Percentiles rank a stretch among this genome's conserved stretches.
Evolutionary conservation across 1,140 invertebrate genomes (phyloP).

Genomic region (Ephestia elutella): DNA sequence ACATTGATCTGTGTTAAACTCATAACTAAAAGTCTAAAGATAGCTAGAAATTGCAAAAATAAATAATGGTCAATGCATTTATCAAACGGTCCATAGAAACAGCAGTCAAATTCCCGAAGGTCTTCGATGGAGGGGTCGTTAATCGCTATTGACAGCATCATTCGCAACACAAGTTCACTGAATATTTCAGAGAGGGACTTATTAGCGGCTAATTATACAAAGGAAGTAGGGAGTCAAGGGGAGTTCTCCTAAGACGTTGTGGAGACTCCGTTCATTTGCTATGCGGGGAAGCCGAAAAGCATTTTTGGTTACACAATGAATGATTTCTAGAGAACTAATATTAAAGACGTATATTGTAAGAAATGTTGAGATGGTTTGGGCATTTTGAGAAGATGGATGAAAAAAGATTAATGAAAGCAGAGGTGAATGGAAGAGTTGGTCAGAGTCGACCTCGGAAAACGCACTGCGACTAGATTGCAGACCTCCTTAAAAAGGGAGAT

Average conservation of each 20-base stretch:
- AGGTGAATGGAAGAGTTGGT: no score
- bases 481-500: no score
- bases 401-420: no score
- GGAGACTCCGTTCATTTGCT: conserved; percentile 8
- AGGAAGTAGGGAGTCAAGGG: conserved; percentile 50
- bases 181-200: conserved; percentile 55
- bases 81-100: neutral
- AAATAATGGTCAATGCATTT: neutral
- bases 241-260: neutral
- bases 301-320: no score
- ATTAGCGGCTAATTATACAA: conserved; percentile 65
- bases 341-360: no score
- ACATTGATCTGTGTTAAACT: no score
- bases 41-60: neutral
- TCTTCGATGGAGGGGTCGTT: conserved; percentile 26
- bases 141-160: conserved; percentile 49
- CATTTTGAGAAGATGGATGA: no score
- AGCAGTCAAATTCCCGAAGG: conserved; percentile 17
- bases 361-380: no score
- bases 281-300: neutral
- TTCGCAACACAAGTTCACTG: conserved; percentile 32
- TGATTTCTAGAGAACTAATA: no score
- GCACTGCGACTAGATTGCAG: no score
- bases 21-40: no score
- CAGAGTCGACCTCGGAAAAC: no score